Evolutionary conservation across 2,113 vertebrate genomes (phyloP).

Genomic region (Myxocyprinus asiaticus): DNA sequence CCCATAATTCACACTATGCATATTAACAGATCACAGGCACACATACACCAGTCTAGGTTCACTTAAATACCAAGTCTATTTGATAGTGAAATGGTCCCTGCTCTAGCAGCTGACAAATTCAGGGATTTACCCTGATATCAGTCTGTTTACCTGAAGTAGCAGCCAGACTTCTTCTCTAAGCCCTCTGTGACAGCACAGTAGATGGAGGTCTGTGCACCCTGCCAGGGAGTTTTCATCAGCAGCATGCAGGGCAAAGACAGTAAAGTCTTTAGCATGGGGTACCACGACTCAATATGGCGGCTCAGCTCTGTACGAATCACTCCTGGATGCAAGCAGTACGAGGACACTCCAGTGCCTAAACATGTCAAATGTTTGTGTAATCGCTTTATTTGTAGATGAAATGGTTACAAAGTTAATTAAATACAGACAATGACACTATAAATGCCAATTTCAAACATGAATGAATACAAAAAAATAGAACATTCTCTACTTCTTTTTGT

Average conservation of each 20-base stretch:
- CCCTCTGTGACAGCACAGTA: conserved; percentile 70
- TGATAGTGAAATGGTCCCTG: no score
- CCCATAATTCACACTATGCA: no score
- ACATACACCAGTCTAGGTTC: no score
- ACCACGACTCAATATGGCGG: conserved; percentile 66
- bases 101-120: not conserved
- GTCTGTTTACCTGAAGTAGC: conserved; percentile 72
- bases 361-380: not conserved
- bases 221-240: conserved; percentile 72
- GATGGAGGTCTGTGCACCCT: conserved; percentile 74
- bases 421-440: no score
- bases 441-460: no score
- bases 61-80: no score
- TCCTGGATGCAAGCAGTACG: conserved; percentile 74
- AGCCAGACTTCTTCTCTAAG: conserved; percentile 64
- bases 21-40: no score
- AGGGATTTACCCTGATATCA: not conserved
- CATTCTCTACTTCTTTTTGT: no score
- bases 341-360: conserved; percentile 66
- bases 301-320: conserved; percentile 72
- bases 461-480: no score
- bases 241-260: conserved; percentile 63
- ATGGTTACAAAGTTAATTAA: not conserved
- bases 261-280: conserved; percentile 65
- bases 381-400: not conserved